Percentiles rank a stretch among this genome's conserved stretches.
Conservation (phyloP, 2,113 vertebrate species). For the Periophthalmodon schlosseri region DNA sequence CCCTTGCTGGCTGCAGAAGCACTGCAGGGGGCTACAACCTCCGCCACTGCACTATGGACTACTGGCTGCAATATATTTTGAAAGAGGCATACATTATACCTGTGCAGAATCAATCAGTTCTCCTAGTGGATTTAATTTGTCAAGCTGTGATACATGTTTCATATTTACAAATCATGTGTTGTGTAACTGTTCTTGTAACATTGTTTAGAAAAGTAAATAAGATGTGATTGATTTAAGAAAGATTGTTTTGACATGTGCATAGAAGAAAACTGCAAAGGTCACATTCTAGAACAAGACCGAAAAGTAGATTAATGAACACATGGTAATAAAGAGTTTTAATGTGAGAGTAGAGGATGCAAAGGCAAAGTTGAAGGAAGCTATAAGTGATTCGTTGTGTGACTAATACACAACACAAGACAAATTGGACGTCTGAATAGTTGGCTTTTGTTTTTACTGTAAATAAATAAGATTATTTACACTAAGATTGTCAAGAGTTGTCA, state of each 20-base stretch:
- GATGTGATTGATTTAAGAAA: neutral
- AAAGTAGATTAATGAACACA: neutral
- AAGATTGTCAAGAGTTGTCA: neutral
- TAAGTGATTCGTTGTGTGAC: neutral
- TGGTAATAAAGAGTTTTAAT: neutral
- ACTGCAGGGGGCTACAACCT: conserved; percentile 66
- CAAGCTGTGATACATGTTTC: neutral
- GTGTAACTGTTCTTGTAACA: neutral
- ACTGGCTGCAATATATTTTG: conserved; percentile 49
- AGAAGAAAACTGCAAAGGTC: too few species aligned
- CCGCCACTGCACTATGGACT: conserved; percentile 48
- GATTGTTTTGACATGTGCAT: too few species aligned
- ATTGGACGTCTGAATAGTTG: neutral
- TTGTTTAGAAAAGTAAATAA: neutral
- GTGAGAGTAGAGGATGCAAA: neutral
- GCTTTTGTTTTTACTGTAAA: neutral
- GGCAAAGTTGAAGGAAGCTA: neutral
- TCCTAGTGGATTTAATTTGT: neutral
- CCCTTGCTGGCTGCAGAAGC: conserved; percentile 71
- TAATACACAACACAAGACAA: too few species aligned
- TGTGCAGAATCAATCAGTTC: conserved; percentile 1
- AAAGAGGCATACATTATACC: conserved; percentile 23
- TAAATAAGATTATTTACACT: neutral
- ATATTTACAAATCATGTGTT: neutral
- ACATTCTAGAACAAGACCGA: too few species aligned